phyloP scores from a whole-genome alignment of 2,113 vertebrate species.

The Hirundichthys speculiger region DNA sequence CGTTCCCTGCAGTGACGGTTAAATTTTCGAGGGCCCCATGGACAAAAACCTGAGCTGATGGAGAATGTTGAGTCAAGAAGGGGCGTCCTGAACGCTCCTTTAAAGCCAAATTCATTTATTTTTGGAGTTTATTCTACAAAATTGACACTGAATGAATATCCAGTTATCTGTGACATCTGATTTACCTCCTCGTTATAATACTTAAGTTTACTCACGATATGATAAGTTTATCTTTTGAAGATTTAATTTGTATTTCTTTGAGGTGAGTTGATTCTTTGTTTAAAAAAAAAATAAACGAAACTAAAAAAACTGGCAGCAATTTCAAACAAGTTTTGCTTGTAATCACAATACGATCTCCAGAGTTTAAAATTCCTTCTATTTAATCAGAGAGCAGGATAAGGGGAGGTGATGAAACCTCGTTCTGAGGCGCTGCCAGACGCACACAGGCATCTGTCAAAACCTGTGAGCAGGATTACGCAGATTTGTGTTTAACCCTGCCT shows the following conservation, averaged over 20 bases:
- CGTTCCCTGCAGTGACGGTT: conserved; percentile 10
- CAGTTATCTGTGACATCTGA: no score
- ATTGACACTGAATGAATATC: no score
- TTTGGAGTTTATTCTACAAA: no score
- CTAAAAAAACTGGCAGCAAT: background rate
- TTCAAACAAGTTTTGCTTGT: background rate
- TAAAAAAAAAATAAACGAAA: background rate
- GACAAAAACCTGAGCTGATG: conserved; percentile 32
- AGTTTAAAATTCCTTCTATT: conserved; percentile 1
- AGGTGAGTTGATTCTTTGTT: no score
- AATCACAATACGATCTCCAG: conserved; percentile 7
- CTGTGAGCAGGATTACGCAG: conserved; percentile 19
- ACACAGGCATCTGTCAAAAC: conserved; percentile 16
- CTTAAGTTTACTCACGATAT: no score
- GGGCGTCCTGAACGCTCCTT: no score
- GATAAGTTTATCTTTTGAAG: no score
- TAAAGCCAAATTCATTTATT: no score
- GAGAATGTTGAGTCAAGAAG: conserved; percentile 38
- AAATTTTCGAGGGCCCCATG: no score
- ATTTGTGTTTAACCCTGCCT: conserved; percentile 1
- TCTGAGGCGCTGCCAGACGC: conserved; percentile 22
- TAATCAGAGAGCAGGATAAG: conserved; percentile 1
- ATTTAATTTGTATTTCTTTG: no score
- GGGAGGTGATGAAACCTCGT: conserved; percentile 12
- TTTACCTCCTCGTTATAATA: no score